Percentiles rank a stretch among this genome's conserved stretches.
phyloP scores from a whole-genome alignment of 1,140 invertebrate species.

The Ceratina australensis region DNA sequence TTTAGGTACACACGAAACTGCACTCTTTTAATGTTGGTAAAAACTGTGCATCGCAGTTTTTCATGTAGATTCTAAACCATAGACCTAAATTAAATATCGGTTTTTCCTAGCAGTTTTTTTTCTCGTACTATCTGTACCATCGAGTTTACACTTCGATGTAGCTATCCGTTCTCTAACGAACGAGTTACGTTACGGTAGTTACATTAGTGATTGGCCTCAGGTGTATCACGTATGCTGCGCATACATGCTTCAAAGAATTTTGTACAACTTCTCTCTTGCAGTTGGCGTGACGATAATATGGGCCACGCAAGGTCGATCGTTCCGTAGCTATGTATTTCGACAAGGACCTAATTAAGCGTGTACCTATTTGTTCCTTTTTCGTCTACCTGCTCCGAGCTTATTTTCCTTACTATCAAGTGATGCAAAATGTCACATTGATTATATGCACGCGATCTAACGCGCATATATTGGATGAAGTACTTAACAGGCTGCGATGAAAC shows the following conservation, averaged over 20 bases:
- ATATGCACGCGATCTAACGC: constrained; percentile 35
- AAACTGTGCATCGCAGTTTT: too few relatives aligned
- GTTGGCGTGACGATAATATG: constrained; percentile 27
- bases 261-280: constrained; percentile 18
- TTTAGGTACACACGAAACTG: too few relatives aligned
- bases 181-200: too few relatives aligned
- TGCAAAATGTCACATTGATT: constrained; percentile 19
- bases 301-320: constrained; percentile 42
- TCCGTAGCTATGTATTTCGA: constrained; percentile 42
- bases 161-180: too few relatives aligned
- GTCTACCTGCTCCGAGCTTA: too few relatives aligned
- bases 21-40: too few relatives aligned
- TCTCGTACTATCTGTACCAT: too few relatives aligned
- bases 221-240: background rate
- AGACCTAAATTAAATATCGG: too few relatives aligned
- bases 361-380: constrained; percentile 6
- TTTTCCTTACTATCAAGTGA: background rate
- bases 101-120: too few relatives aligned
- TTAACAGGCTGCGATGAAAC: constrained; percentile 37
- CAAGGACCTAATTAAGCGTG: constrained; percentile 44
- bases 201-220: background rate
- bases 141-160: too few relatives aligned
- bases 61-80: too few relatives aligned
- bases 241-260: constrained; percentile 8
- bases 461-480: constrained; percentile 1